Percentiles rank a stretch among this genome's conserved stretches.
These are phyloP conservation scores for Arenaria interpres DNA, from an alignment of 2,113 vertebrate genomes.

Conservation along the genomic window DNA sequence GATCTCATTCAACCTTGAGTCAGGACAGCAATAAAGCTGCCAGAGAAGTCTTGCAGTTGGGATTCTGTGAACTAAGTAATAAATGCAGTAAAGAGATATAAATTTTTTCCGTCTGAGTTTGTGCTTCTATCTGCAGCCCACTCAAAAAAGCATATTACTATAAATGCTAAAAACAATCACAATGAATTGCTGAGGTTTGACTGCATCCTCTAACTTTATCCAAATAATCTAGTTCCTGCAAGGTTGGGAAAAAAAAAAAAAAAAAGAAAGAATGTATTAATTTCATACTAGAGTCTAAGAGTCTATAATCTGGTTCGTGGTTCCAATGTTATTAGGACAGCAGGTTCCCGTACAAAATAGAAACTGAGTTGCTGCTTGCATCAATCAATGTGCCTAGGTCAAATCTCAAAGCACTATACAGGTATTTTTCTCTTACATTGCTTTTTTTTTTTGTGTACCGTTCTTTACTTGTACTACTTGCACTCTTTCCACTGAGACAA, in stretches of 20 bases:
- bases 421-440: background rate
- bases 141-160: background rate
- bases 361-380: background rate
- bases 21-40: background rate
- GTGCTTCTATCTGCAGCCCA: background rate
- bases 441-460: background rate
- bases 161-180: background rate
- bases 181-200: background rate
- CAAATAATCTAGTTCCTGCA: background rate
- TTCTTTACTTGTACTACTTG: background rate
- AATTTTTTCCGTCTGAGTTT: background rate
- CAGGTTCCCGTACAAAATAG: background rate
- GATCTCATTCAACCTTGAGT: background rate
- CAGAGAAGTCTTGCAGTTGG: background rate
- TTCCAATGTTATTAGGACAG: background rate
- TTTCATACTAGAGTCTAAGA: background rate
- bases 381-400: background rate
- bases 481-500: background rate
- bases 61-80: background rate
- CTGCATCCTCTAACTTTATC: background rate
- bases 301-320: background rate
- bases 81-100: rapidly evolving
- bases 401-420: background rate
- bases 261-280: background rate
- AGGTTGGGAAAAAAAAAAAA: background rate